These are phyloP conservation scores for Drosophila kepulauana DNA, from an alignment of 1,140 invertebrate genomes.

Conservation along the genomic window DNA sequence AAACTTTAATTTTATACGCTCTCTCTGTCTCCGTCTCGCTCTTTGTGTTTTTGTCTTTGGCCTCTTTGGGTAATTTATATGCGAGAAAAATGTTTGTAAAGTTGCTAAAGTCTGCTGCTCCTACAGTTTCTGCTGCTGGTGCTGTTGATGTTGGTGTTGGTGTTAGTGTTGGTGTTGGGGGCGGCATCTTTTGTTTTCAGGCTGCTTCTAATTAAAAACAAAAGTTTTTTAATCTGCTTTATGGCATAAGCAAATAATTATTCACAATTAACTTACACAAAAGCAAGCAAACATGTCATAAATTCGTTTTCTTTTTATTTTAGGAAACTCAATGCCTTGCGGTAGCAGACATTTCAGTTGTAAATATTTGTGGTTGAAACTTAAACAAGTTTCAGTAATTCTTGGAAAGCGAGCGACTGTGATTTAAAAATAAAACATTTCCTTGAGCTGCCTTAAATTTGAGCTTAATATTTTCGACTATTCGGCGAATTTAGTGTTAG, in stretches of 20 bases:
- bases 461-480: neutral
- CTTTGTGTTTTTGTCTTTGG: conserved; percentile 45
- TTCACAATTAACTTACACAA: conserved; percentile 63
- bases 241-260: conserved; percentile 79
- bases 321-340: conserved; percentile 8
- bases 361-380: neutral
- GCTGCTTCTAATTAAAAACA: conserved; percentile 80
- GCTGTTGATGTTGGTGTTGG: neutral
- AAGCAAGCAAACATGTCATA: conserved; percentile 47
- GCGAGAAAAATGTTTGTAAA: conserved; percentile 65
- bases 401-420: neutral
- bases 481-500: neutral
- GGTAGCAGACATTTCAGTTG: conserved; percentile 2
- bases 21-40: neutral
- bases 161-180: conserved; percentile 20
- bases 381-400: neutral
- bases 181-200: conserved; percentile 64
- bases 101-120: conserved; percentile 60
- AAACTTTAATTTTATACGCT: conserved; percentile 64
- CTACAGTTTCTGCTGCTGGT: conserved; percentile 22
- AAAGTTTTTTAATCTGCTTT: conserved; percentile 83
- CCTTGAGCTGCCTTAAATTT: neutral
- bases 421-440: neutral
- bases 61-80: conserved; percentile 67
- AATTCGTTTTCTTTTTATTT: conserved; percentile 12